Evolutionary conservation across 2,113 vertebrate genomes (phyloP).

Genomic region (Acanthisitta chloris): DNA sequence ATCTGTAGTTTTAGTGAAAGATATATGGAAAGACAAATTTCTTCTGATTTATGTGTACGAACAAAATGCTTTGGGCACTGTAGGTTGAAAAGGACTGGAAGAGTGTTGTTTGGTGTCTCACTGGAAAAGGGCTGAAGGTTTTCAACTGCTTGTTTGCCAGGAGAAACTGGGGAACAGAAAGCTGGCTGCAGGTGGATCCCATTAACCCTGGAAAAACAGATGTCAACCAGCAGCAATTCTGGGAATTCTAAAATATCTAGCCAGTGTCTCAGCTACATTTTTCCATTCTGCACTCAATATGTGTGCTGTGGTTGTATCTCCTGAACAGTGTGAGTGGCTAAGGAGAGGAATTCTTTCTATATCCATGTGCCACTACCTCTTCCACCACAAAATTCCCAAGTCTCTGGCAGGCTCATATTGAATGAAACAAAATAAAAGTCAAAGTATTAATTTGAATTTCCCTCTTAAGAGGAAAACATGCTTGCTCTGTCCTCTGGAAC

Average conservation of each 20-base stretch:
- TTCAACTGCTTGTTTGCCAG: neutral
- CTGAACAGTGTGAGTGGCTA: neutral
- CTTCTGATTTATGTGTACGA: neutral
- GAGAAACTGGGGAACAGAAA: neutral
- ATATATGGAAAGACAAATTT: neutral
- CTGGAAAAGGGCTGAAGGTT: neutral
- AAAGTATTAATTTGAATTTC: neutral
- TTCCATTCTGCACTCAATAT: neutral
- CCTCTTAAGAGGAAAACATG: neutral
- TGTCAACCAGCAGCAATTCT: constrained; percentile 8
- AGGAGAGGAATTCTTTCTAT: neutral
- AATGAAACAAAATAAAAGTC: neutral
- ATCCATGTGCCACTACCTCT: neutral
- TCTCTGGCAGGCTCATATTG: neutral
- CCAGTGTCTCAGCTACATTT: neutral
- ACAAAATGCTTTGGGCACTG: neutral
- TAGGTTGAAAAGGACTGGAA: neutral
- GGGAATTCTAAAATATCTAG: neutral
- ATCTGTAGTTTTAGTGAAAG: neutral
- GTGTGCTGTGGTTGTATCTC: neutral
- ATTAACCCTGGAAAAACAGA: constrained; percentile 45
- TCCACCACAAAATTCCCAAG: neutral
- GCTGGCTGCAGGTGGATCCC: constrained; percentile 46
- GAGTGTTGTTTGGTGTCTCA: neutral
- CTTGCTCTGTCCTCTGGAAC: neutral